A percentile compares a stretch with the other conserved stretches of the same genome.
Conservation (phyloP, 2,888 invertebrate species). For the Anticlea derivata region DNA sequence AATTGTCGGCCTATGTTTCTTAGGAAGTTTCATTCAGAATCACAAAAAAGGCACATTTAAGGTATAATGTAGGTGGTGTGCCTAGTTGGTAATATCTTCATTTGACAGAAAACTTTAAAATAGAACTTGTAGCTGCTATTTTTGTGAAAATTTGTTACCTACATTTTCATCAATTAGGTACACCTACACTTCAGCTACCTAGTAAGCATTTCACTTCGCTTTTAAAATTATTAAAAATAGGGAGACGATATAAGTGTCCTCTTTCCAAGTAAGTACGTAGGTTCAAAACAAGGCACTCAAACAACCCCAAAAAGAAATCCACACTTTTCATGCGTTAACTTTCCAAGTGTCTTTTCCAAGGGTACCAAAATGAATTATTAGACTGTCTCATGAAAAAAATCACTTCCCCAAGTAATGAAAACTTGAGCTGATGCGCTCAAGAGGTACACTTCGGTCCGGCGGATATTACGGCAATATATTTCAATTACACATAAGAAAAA, state of each 20-base stretch:
- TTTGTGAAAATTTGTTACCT: too few relatives aligned
- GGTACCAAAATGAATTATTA: slow-evolving; percentile 80
- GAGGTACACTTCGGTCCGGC: slow-evolving; percentile 75
- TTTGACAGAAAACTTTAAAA: too few relatives aligned
- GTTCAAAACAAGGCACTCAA: slow-evolving; percentile 22
- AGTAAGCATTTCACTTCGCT: too few relatives aligned
- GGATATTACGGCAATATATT: slow-evolving; percentile 84
- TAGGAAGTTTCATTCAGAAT: too few relatives aligned
- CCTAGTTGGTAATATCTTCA: too few relatives aligned
- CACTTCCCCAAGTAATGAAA: slow-evolving; percentile 80
- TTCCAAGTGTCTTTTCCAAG: slow-evolving; percentile 61
- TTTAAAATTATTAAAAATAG: not conserved
- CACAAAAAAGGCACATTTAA: too few relatives aligned
- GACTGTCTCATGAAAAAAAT: slow-evolving; percentile 76
- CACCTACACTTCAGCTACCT: too few relatives aligned
- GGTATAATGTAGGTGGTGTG: too few relatives aligned
- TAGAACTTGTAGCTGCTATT: too few relatives aligned
- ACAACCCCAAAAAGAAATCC: slow-evolving; percentile 43
- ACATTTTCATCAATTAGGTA: too few relatives aligned
- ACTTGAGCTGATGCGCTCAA: slow-evolving; percentile 78
- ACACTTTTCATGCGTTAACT: slow-evolving; percentile 59
- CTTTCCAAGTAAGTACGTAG: slow-evolving; percentile 4
- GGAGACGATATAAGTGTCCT: too few relatives aligned
- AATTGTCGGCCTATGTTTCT: too few relatives aligned
- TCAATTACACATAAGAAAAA: slow-evolving; percentile 84